Conservation (phyloP, 2,113 vertebrate species). For the Geococcyx californianus region DNA sequence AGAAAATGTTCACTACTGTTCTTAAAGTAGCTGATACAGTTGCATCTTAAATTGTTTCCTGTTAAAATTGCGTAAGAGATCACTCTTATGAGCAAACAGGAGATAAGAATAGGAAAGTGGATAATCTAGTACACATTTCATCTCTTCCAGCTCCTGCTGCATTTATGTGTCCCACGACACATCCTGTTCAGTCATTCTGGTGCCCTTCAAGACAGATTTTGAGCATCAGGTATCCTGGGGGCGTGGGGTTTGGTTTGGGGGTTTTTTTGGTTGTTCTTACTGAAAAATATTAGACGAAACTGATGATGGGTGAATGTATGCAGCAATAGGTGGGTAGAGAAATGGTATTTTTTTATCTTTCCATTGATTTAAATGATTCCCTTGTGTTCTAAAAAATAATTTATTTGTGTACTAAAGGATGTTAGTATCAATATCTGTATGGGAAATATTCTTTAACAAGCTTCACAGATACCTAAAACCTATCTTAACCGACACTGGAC, state of each 20-base stretch:
- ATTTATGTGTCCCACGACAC: neutral
- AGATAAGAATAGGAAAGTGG: neutral
- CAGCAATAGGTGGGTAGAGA: neutral
- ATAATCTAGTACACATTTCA: neutral
- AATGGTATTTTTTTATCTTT: neutral
- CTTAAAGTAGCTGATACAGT: neutral
- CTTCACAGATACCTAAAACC: constrained; percentile 82
- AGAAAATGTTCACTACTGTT: neutral
- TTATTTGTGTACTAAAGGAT: neutral
- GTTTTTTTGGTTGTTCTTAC: neutral
- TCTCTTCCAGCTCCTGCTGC: neutral
- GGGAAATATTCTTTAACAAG: constrained; percentile 75
- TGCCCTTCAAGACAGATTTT: neutral
- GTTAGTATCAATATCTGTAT: neutral
- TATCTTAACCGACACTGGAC: constrained; percentile 81
- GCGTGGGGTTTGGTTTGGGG: neutral
- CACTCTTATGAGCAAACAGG: neutral
- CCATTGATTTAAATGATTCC: neutral
- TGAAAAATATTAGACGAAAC: neutral
- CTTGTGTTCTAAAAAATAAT: neutral
- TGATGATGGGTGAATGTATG: neutral
- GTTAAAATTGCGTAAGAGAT: neutral
- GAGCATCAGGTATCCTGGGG: neutral
- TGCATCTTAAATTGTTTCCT: neutral
- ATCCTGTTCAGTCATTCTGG: neutral